Evolutionary conservation across 1,140 invertebrate species (phyloP), one percentile per base, ranked within the genome.

Genomic region (Sipha flava): DNA sequence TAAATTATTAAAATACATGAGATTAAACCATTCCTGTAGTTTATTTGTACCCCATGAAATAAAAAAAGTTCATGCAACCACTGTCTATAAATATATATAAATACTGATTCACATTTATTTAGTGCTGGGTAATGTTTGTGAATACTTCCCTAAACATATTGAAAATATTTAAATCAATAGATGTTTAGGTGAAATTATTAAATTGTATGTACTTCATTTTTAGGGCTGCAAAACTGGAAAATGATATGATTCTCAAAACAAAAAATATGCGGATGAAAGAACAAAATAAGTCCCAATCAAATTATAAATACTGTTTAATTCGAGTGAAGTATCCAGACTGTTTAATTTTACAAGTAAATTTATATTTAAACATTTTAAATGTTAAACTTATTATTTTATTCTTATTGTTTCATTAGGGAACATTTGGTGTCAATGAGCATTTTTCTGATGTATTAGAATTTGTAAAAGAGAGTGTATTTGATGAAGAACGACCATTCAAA

Each of bases 221-320:
- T 82, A 93, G 93, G 81, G 83, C 87, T n/a, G 93, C 95, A 85
- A 90, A 89, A 34, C 88, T 93, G 18, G 95, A 97, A 84, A 91
- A 89, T 83, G 90, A 90, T 82, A 89, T 93, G 82, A 92, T 95
- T 87, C 85, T 98, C 2, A 87, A 93, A 77, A 98, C 96, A 0
- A 96, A 95, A 87, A 94, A 94, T 0, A 97, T 97, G 93, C 85
- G 95, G 16, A 95, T 97, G 85, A 92, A 92, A 82, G 94, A 95
- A 84, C 84, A 91, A 80, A 86, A 91, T 72, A 92, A 93, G 84
- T 88, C 92, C 82, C 88, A 72, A 49, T 91, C 77, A 49, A 92
- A 92, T 85, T 98, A 97, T 85, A 92, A 92, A 83, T 98, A 92
- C 84, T 89, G 92, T 7, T 86, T 97, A 2, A 91, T 98, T 62